Conservation (phyloP, 2,797 vertebrate species). For the Hypotaenidia philippensis region DNA sequence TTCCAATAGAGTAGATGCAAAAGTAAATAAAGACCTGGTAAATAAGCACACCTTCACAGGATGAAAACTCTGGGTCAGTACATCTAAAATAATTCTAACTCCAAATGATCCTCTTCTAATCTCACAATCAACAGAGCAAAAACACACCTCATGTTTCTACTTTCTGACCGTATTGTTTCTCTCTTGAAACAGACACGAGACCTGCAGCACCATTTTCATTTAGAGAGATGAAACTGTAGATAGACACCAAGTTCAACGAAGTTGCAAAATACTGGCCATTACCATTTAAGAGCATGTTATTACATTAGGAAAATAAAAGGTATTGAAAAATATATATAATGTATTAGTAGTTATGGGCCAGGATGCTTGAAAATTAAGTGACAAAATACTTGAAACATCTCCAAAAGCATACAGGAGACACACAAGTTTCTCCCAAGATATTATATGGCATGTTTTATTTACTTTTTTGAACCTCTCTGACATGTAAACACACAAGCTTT, state of each 20-base stretch:
- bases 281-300: not conserved
- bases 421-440: not conserved
- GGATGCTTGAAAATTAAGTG: too few species aligned
- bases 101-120: not conserved
- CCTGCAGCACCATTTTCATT: not conserved
- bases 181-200: not conserved
- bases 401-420: not conserved
- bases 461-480: not conserved
- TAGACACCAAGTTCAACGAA: not conserved
- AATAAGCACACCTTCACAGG: not conserved
- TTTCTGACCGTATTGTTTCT: not conserved
- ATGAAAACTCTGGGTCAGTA: not conserved
- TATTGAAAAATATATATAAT: not conserved
- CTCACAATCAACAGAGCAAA: not conserved
- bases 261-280: not conserved
- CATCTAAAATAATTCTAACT: not conserved
- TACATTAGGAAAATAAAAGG: not conserved
- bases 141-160: not conserved
- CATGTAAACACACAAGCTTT: not conserved
- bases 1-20: not conserved
- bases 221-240: not conserved
- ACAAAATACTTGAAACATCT: not conserved
- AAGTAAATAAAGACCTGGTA: not conserved
- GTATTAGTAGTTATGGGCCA: not conserved
- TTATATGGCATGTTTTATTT: not conserved